Evolutionary conservation across 2,797 vertebrate species (phyloP).

Genomic region (Artibeus lituratus): DNA sequence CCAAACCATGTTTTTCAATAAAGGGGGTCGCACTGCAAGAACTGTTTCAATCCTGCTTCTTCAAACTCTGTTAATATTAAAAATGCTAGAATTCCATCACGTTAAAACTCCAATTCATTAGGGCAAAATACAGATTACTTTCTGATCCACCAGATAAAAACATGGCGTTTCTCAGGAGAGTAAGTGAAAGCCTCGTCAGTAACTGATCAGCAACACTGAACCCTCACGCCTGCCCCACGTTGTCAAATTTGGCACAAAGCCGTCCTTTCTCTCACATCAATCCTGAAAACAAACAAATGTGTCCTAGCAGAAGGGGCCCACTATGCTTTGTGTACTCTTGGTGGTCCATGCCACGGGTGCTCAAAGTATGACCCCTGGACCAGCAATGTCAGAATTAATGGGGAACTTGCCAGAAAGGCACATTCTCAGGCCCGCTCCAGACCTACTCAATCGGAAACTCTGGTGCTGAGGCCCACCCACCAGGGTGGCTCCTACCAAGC

Average conservation of each 20-base stretch:
- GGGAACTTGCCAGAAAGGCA: neutral
- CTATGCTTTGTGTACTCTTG: fast-evolving
- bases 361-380: neutral
- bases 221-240: fast-evolving
- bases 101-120: neutral
- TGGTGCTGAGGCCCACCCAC: neutral
- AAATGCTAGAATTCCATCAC: neutral
- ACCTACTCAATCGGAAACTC: neutral
- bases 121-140: neutral
- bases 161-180: neutral
- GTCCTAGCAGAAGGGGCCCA: too few relatives aligned
- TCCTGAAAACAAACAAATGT: fast-evolving
- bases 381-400: neutral
- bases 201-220: neutral
- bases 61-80: neutral
- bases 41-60: neutral
- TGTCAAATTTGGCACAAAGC: neutral
- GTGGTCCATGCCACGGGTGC: neutral
- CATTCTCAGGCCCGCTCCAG: neutral
- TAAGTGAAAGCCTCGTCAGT: fast-evolving
- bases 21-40: neutral
- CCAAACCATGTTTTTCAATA: neutral
- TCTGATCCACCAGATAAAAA: neutral
- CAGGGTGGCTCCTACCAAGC: neutral
- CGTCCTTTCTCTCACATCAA: neutral